Evolutionary conservation across 1,140 invertebrate species (phyloP), one percentile per base, ranked within the genome.

Genomic region (Macrobrachium nipponense): DNA sequence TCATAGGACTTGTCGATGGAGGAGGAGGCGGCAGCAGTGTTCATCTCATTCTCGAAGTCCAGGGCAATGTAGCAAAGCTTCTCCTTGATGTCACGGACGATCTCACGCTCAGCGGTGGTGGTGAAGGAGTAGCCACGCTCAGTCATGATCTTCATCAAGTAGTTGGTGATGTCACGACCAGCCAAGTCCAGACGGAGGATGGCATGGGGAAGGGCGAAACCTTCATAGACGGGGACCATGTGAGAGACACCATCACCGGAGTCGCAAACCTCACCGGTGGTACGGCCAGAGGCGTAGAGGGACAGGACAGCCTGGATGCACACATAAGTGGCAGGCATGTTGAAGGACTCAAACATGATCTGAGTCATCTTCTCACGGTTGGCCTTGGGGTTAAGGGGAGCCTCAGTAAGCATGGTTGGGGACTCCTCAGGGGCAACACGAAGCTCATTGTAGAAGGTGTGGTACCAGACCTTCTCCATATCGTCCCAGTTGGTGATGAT

Each of bases 371-470:
- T 95, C 91, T 97, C 97, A 78, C 96, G 96, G 91, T 98, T 98
- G 85, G 98, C 93, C 23, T 97, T 96, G 43, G 96, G 96, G 91
- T 86, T 86, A 77, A 86, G 83, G 66, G 83, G 83, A 80, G 83
- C 83, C 51, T 97, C 95, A 23, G 96, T 97, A 62, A 98, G 91
- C 66, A 98, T 93, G 12, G 98, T 96, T 72, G 97, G 96, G 90
- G 97, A 96, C 90, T 98, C 97, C 91, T 98, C 97, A 12, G 97
- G 98, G 70, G 97, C 97, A 85, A 98, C 97, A 92, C 97, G 96
- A 89, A 99, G 93, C 92, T 98, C 97, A 90, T 97, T 98, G 93
- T 98, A 98, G 93, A 98, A 98, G 87, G 96, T 96, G 93, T 98
- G 96, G 92, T 98, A 97, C 96, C 96, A 98, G 91, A 98, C 97